Evolutionary conservation across 2,888 invertebrate genomes (phyloP).

Genomic region (Pandemis cinnamomeana): DNA sequence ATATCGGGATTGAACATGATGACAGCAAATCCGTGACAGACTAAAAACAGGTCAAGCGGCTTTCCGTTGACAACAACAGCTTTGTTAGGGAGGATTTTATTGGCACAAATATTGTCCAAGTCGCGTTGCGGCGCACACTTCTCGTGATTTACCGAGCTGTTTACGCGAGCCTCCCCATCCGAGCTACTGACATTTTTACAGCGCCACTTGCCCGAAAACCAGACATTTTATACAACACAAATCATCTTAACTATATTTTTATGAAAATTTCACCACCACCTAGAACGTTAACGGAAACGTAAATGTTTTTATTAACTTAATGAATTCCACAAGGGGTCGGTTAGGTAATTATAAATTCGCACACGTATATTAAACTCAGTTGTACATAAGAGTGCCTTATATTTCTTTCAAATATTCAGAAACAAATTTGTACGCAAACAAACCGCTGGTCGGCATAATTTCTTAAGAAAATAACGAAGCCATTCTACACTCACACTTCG

Average conservation of each 20-base stretch:
- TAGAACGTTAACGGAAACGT: constrained; percentile 40
- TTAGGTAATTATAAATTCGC: constrained; percentile 33
- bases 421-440: neutral
- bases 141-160: constrained; percentile 81
- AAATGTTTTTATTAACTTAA: constrained; percentile 35
- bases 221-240: constrained; percentile 72
- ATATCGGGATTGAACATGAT: constrained; percentile 58
- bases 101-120: constrained; percentile 82
- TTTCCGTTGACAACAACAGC: constrained; percentile 80
- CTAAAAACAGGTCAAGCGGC: constrained; percentile 77
- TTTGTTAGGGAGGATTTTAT: constrained; percentile 81
- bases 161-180: constrained; percentile 75
- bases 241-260: constrained; percentile 70
- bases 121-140: constrained; percentile 74
- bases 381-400: neutral
- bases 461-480: neutral
- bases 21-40: constrained; percentile 65
- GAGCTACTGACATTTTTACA: constrained; percentile 74
- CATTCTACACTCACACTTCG: neutral
- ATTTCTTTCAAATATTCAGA: constrained; percentile 3
- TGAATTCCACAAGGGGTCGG: constrained; percentile 28
- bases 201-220: constrained; percentile 68
- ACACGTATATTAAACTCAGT: constrained; percentile 10
- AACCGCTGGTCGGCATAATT: neutral
- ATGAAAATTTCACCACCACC: constrained; percentile 60